phyloP scores from a whole-genome alignment of 64 coral and sea anemone species.

The Platygyra sinensis region DNA sequence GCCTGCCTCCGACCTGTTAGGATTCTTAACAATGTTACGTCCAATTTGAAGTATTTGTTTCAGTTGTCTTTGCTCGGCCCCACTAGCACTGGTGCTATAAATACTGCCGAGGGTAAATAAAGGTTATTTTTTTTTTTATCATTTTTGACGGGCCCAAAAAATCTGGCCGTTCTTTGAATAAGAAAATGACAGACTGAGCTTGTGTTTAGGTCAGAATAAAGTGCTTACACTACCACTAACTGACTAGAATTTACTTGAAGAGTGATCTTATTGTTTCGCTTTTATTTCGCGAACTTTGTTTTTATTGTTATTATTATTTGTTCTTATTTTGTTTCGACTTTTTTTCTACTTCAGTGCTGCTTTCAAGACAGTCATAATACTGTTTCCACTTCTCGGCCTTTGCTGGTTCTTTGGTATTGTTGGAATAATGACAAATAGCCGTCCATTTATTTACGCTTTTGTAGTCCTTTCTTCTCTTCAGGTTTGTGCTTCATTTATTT shows the following conservation, averaged over 20 bases:
- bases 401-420: slow-evolving; percentile 27
- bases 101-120: too few species aligned
- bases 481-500: neutral
- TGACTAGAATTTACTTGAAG: neutral
- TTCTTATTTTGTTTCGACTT: neutral
- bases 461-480: slow-evolving; percentile 26
- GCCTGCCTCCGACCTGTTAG: too few species aligned
- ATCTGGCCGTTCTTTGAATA: too few species aligned
- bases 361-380: neutral
- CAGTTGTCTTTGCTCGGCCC: too few species aligned
- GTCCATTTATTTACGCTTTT: slow-evolving; percentile 16
- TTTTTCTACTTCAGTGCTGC: neutral
- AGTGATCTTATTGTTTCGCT: neutral
- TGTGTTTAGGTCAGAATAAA: too few species aligned
- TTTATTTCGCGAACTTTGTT: neutral
- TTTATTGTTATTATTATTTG: neutral
- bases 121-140: too few species aligned
- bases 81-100: too few species aligned
- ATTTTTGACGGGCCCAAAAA: too few species aligned
- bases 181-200: too few species aligned
- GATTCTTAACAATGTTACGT: too few species aligned
- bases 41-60: too few species aligned
- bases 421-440: neutral
- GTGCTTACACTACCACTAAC: too few species aligned
- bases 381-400: slow-evolving; percentile 30